Evolutionary conservation across 2,113 vertebrate genomes (phyloP), one percentile per base, ranked within the genome.

Genomic region (Trochalopteron elliotii): DNA sequence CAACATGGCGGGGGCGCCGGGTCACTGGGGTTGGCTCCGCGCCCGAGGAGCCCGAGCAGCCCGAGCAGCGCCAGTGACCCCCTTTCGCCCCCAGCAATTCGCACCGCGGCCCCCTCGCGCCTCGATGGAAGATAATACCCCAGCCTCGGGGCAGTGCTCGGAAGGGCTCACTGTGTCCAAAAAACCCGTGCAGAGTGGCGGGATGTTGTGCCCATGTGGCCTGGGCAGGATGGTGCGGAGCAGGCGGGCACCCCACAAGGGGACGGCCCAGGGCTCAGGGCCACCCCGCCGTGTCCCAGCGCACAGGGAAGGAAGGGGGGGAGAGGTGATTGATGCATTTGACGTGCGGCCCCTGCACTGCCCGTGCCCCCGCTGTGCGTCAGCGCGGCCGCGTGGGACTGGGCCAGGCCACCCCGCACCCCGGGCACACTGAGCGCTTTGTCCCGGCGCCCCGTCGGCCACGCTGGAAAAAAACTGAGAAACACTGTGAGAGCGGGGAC

Each of bases 61-160:
- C n/a, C n/a, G n/a, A n/a, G n/a, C n/a, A n/a, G n/a, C n/a, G 14
- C 15, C 22, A 2, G 22, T 5, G 44, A 25, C 7, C 35, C 37
- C 15, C 8, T 5, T 60, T n/a, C n/a, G 5, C 12, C n/a, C 19
- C 8, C 70, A 28, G 44, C 8, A 1, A 2, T 64, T 70, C 0
- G 2, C 17, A 35, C 22, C 16, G 5, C 0, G 1, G 15, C 3
- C 10, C 35, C 5, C 22, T 9, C 2, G 0, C 0, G 0, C 37
- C 39, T 28, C 1, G 2, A 15, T 9, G 13, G 12, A 11, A 64
- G 12, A 19, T 47, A 30, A 27, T 4, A 45, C 15, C n/a, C 39
- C 40, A 24, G 49, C 12, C 33, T 40, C 20, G 0, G 0, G 55
- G 18, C 12, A 2, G 12, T 9, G 10, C 28, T 30, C n/a, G 12